These are phyloP conservation scores for Heterochromis multidens DNA, from an alignment of 2,113 vertebrate species.

Conservation along the genomic window DNA sequence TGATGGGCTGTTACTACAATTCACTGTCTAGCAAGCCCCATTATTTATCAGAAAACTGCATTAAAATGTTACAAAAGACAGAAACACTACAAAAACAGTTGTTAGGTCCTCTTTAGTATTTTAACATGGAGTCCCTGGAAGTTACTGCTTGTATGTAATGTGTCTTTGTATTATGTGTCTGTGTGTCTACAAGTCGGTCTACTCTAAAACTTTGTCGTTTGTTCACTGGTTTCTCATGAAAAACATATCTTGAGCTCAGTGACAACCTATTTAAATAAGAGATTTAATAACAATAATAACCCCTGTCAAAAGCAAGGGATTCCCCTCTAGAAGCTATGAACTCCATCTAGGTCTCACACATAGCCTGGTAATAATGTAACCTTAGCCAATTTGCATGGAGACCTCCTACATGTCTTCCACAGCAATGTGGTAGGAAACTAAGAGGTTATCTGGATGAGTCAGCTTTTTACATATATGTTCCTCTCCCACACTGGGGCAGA, in stretches of 20 bases:
- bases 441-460: conserved; percentile 46
- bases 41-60: neutral
- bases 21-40: too few species aligned
- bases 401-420: conserved; percentile 28
- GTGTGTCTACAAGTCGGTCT: neutral
- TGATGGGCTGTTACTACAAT: too few species aligned
- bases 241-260: neutral
- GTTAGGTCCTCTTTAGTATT: neutral
- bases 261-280: neutral
- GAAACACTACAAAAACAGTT: too few species aligned
- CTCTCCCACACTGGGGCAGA: neutral
- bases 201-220: neutral
- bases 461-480: conserved; percentile 36
- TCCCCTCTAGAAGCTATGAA: conserved; percentile 1
- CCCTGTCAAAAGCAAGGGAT: neutral
- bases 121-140: neutral
- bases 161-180: neutral
- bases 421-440: conserved; percentile 9
- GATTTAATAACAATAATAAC: neutral
- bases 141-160: neutral
- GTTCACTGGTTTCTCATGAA: neutral
- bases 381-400: conserved; percentile 6
- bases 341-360: neutral
- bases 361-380: neutral
- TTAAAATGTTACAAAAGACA: too few species aligned